A percentile compares a stretch with the other conserved stretches of the same genome.
Evolutionary conservation across 2,113 vertebrate genomes (phyloP).

Genomic region (Uria lomvia): DNA sequence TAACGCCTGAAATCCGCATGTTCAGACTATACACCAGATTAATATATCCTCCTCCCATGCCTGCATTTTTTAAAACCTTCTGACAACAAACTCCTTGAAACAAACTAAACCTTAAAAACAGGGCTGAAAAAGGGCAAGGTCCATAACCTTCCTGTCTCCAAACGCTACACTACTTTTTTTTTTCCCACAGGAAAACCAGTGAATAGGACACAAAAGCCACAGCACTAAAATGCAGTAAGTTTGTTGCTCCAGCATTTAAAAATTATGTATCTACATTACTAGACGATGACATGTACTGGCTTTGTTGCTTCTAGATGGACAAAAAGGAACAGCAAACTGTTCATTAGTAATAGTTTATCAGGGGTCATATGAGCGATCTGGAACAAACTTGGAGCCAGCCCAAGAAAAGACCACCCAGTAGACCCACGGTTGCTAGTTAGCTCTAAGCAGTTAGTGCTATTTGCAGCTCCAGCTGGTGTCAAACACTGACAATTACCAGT

Average conservation of each 20-base stretch:
- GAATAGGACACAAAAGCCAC: background rate
- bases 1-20: background rate
- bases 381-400: slow-evolving; percentile 18
- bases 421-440: background rate
- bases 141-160: background rate
- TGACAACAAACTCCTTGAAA: background rate
- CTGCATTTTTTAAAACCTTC: background rate
- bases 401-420: slow-evolving; percentile 65
- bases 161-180: background rate
- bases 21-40: background rate
- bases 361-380: background rate
- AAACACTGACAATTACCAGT: slow-evolving; percentile 45
- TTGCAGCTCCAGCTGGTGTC: slow-evolving; percentile 33
- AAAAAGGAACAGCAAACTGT: slow-evolving; percentile 4
- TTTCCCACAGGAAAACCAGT: slow-evolving; percentile 2
- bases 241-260: background rate
- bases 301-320: slow-evolving; percentile 10
- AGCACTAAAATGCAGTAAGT: background rate
- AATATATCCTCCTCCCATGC: background rate
- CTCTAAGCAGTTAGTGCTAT: background rate
- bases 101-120: background rate
- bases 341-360: slow-evolving; percentile 59
- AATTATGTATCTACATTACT: slow-evolving; percentile 1
- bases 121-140: background rate
- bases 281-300: background rate